These are phyloP conservation scores for Leptopilina boulardi DNA, from an alignment of 1,140 invertebrate species.

Conservation along the genomic window DNA sequence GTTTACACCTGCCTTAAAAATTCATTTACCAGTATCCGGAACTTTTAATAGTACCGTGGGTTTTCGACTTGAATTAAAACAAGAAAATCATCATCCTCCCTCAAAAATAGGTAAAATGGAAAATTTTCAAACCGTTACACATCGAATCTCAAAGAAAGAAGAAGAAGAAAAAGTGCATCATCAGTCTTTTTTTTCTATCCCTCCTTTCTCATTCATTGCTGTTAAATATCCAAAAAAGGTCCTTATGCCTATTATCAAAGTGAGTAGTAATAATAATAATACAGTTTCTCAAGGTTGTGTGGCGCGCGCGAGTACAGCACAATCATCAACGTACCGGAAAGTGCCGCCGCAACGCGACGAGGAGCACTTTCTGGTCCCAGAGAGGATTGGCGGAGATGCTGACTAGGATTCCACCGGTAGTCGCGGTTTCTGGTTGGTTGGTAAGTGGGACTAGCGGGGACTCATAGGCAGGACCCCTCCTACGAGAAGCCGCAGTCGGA, in stretches of 20 bases:
- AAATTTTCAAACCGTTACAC: no score
- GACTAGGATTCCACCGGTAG: conserved; percentile 72
- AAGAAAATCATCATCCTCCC: no score
- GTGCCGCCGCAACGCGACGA: conserved; percentile 45
- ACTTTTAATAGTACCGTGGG: no score
- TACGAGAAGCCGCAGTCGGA: conserved; percentile 75
- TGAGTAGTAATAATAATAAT: no score
- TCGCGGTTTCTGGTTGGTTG: conserved; percentile 75
- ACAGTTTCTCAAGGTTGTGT: conserved; percentile 16
- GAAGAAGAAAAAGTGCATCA: no score
- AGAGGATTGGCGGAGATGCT: conserved; percentile 69
- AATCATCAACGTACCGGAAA: conserved; percentile 46
- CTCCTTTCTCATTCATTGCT: no score
- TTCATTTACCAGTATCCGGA: no score
- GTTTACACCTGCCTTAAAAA: no score
- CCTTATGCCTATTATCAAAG: background rate
- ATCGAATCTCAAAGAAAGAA: background rate
- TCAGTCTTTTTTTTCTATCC: no score
- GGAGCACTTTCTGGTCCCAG: conserved; percentile 49
- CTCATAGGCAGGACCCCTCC: conserved; percentile 75
- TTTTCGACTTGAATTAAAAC: no score
- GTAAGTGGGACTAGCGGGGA: conserved; percentile 77
- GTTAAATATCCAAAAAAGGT: background rate
- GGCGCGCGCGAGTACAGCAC: conserved; percentile 21
- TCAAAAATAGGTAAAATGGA: no score